Percentiles rank a stretch among this genome's conserved stretches.
Evolutionary conservation across 2,113 vertebrate genomes (phyloP).

Genomic region (Echinops telfairi): DNA sequence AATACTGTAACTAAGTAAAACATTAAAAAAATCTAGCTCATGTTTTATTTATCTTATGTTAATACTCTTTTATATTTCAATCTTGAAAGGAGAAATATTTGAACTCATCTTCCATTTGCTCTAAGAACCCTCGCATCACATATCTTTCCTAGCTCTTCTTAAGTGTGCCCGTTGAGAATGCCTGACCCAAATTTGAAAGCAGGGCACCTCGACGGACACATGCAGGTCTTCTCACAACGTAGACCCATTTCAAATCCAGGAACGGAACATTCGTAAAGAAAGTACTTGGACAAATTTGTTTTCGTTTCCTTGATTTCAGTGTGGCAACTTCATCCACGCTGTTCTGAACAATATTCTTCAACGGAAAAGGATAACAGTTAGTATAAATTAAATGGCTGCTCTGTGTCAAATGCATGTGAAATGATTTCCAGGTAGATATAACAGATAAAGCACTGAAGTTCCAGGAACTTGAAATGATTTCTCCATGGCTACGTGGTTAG

Average conservation of each 20-base stretch:
- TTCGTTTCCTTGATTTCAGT: background rate
- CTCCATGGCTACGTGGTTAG: background rate
- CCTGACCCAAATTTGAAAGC: too few species aligned
- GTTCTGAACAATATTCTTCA: background rate
- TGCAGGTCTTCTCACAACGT: background rate
- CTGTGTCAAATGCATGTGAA: accelerated
- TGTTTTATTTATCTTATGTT: background rate
- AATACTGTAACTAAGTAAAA: background rate
- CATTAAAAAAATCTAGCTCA: background rate
- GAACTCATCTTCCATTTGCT: background rate
- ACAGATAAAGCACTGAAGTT: background rate
- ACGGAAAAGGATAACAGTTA: background rate
- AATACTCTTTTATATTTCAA: background rate
- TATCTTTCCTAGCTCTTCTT: background rate
- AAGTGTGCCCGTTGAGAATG: background rate
- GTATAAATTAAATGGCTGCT: background rate
- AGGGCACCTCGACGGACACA: background rate
- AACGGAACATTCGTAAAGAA: background rate
- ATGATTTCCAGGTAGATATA: background rate
- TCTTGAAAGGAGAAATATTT: background rate
- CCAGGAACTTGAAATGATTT: background rate
- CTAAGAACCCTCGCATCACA: too few species aligned
- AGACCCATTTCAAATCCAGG: background rate
- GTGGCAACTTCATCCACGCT: background rate
- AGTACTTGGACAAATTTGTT: background rate